Evolutionary conservation across 2,113 vertebrate species (phyloP), one percentile per base, ranked within the genome.

Genomic region (Anoplopoma fimbria): DNA sequence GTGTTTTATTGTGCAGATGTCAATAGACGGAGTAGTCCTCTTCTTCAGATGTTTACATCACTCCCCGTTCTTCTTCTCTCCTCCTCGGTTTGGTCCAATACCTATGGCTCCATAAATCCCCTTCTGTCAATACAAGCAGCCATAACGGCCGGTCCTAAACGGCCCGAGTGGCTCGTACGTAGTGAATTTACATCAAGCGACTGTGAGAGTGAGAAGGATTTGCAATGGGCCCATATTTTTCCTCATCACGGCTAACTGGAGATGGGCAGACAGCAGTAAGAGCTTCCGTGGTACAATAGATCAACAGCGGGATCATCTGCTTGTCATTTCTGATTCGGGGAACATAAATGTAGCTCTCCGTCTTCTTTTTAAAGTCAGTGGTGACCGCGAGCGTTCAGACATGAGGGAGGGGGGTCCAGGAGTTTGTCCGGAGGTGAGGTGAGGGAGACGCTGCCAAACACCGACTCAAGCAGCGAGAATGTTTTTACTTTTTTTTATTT

Each of bases 261-360:
- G 77, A 63, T 2, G 63, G 7, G 70, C 62, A 71, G 87, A 82
- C 85, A 77, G 85, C 81, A 53, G 12, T 45, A 65, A 71, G 81
- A 73, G 82, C 73, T 82, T 68, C 83, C 15, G 60, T 1, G 75
- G 2, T 21, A 6, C 69, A 0, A 65, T 82, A 63, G 78, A 89
- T 87, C 82, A 85, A 31, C 33, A 12, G 21, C 0, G 29, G 53
- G 63, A 38, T 73, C 87, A 81, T 88, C 79, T 83, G 82, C 89
- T 77, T 81, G 79, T 85, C 89, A 85, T 69, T 23, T 75, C 76
- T 81, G 71, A 88, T 82, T 47, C n/a, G n/a, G 73, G 79, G 53
- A 55, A 85, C 76, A 83, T 75, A 57, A 81, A 82, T 75, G 89
- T 80, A 60, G 3, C 58, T 17, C 38, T 38, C n/a, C n/a, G 34